Base-by-base conservation (phyloP, 2,797 vertebrate genomes). In the Echiichthys vipera region DNA sequence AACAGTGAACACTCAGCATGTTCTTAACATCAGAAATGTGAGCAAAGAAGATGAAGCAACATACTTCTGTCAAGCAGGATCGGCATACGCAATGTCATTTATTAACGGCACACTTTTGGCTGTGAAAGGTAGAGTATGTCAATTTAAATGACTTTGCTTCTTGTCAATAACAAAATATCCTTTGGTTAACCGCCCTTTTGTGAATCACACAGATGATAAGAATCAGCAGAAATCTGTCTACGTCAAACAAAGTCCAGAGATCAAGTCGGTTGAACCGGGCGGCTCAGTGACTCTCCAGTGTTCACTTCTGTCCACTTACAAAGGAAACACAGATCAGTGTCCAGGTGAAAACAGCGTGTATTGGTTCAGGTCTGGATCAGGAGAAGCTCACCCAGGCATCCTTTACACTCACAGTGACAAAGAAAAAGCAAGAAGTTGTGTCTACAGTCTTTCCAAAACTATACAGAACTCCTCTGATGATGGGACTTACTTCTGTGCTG, bases 401-500 rank as follows among this genome's bases (percentile, higher is more conserved):
- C 37, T 86, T 65, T 88, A 81, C 57, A 53, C 65, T 17, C 43
- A 51, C 6, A 34, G 1, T 0, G 1, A 30, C 13, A 5, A 29
- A 25, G 10, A 32, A 64, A 25, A 54, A 11, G 27, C 51, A 40
- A 65, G 37, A 30, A 78, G 69, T 10, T 89, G 84, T 73, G 32
- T 29, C 53, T 78, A 84, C 62, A 74, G 47, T 40, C 53, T 78
- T 58, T 57, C 56, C 27, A 83, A 63, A 75, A 58, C 53, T 12
- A 78, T 80, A 12, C 32, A 71, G n/a, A 29, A 32, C 66, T 17
- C 17, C 22, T 72, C 74, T 55, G 83, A 90, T 47, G 2, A 18
- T 79, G 72, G 81, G 71, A 87, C 64, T 6, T 91, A 87, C 78
- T 89, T 89, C 82, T 89, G 86, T 65, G 87, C 84, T 67, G 80